Evolutionary conservation across 2,888 invertebrate species (phyloP).

Genomic region (Ypsolopha sequella): DNA sequence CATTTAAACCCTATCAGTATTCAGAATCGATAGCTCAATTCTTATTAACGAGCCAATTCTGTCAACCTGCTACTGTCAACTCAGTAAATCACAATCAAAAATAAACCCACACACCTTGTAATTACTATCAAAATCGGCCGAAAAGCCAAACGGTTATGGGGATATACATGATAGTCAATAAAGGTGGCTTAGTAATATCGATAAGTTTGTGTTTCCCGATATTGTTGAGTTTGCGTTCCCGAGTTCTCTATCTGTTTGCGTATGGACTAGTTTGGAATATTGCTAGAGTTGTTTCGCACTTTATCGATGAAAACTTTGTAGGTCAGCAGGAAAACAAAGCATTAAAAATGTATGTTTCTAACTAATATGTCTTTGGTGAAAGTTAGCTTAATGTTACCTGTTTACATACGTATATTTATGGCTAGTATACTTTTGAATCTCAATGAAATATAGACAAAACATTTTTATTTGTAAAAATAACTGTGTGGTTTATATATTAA

Average conservation of each 20-base stretch:
- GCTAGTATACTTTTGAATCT: too few relatives aligned
- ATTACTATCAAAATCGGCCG: slow-evolving; percentile 20
- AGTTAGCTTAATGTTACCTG: too few relatives aligned
- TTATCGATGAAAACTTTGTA: too few relatives aligned
- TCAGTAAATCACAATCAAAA: slow-evolving; percentile 8
- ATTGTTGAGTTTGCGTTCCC: slow-evolving; percentile 50
- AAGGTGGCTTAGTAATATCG: slow-evolving; percentile 60
- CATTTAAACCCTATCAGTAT: slow-evolving; percentile 32
- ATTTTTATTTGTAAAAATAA: too few relatives aligned
- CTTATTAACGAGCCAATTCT: too few relatives aligned
- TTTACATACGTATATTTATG: too few relatives aligned
- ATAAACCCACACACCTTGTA: slow-evolving; percentile 13
- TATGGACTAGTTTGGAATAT: slow-evolving; percentile 11
- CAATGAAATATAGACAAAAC: too few relatives aligned
- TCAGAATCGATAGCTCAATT: slow-evolving; percentile 35
- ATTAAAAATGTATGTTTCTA: too few relatives aligned
- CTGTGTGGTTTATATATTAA: too few relatives aligned
- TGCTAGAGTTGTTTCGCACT: not conserved
- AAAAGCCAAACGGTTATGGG: slow-evolving; percentile 22
- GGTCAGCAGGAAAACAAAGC: too few relatives aligned
- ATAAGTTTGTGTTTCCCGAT: slow-evolving; percentile 62
- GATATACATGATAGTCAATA: slow-evolving; percentile 46
- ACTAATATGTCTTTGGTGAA: too few relatives aligned
- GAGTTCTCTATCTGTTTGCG: slow-evolving; percentile 40
- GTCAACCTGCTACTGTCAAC: not conserved